Conservation (phyloP, 2,797 vertebrate species). For the Centropyge bicolor region DNA sequence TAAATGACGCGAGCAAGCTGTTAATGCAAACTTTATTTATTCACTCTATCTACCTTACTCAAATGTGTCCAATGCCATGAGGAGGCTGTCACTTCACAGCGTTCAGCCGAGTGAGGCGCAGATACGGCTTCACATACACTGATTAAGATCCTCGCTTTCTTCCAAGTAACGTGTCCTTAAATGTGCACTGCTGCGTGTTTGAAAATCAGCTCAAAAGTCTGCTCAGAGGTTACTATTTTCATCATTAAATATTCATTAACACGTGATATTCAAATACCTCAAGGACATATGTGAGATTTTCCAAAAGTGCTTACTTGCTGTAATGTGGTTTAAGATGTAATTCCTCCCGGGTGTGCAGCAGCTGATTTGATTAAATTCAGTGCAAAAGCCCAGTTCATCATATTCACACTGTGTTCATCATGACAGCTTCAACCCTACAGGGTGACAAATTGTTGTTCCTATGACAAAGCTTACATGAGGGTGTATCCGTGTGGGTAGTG, state of each 20-base stretch:
- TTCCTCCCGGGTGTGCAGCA: constrained; percentile 58
- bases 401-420: constrained; percentile 42
- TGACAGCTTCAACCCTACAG: constrained; percentile 52
- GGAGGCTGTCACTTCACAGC: constrained; percentile 37
- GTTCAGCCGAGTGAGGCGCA: constrained; percentile 22
- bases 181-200: constrained; percentile 38
- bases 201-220: constrained; percentile 30
- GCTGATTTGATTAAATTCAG: constrained; percentile 61
- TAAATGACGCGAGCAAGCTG: constrained; percentile 29
- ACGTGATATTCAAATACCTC: constrained; percentile 62
- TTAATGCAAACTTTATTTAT: constrained; percentile 40
- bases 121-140: constrained; percentile 20
- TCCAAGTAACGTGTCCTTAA: constrained; percentile 34
- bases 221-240: constrained; percentile 53
- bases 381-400: constrained; percentile 41
- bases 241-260: constrained; percentile 68
- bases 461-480: constrained; percentile 32
- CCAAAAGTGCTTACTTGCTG: constrained; percentile 63
- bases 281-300: constrained; percentile 59
- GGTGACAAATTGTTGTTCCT: constrained; percentile 51
- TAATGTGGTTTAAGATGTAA: constrained; percentile 61
- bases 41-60: constrained; percentile 27
- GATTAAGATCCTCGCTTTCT: constrained; percentile 39
- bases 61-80: constrained; percentile 32
- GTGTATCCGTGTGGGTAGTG: constrained; percentile 25